Evolutionary conservation across 2,797 vertebrate species (phyloP).

Genomic region (Poecilia wingei): DNA sequence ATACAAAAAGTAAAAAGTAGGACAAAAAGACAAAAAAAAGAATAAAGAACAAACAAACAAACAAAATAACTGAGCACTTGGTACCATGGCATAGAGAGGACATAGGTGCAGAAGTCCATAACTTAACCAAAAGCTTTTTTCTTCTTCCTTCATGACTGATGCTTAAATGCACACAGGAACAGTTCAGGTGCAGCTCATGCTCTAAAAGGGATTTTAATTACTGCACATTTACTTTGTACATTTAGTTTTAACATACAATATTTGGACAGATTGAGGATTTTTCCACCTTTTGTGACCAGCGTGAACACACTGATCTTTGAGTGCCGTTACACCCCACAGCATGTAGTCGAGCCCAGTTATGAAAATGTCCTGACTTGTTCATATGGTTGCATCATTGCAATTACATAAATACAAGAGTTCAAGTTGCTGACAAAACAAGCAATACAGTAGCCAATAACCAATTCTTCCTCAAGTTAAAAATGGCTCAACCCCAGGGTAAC

Average conservation of each 20-base stretch:
- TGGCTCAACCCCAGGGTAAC: constrained; percentile 34
- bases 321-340: background rate
- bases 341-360: background rate
- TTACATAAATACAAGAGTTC: constrained; percentile 28
- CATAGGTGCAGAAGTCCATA: background rate
- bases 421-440: constrained; percentile 52
- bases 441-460: constrained; percentile 2
- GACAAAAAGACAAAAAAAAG: background rate
- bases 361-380: background rate
- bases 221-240: background rate
- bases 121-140: background rate
- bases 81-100: background rate
- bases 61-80: background rate
- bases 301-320: background rate
- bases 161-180: background rate
- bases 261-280: background rate
- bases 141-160: background rate
- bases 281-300: background rate
- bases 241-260: background rate
- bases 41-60: background rate
- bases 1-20: background rate
- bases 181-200: background rate
- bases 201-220: background rate
- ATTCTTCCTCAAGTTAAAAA: constrained; percentile 50
- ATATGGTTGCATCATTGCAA: background rate